phyloP scores from a whole-genome alignment of 2,888 invertebrate species.

The Drosophila kuntzei region DNA sequence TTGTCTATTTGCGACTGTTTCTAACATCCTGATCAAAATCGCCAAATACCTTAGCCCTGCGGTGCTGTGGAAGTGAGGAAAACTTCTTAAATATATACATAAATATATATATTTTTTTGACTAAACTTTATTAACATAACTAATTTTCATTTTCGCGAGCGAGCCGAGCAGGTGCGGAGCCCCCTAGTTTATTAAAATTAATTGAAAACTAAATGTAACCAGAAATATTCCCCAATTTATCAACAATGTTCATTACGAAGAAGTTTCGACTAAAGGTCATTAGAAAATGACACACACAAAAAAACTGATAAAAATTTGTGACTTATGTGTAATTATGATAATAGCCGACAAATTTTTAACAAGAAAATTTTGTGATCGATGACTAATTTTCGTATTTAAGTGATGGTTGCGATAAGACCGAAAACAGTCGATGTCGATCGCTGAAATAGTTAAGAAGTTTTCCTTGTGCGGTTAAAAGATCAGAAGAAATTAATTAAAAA shows the following conservation, averaged over 20 bases:
- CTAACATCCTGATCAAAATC: too few species aligned
- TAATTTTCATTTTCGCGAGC: too few species aligned
- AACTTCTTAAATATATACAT: too few species aligned
- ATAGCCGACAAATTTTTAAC: constrained; percentile 5
- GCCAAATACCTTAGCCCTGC: too few species aligned
- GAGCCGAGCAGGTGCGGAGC: too few species aligned
- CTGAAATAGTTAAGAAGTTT: constrained; percentile 15
- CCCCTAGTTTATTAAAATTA: too few species aligned
- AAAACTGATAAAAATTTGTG: constrained; percentile 86
- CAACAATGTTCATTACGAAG: constrained; percentile 6
- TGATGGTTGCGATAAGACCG: constrained; percentile 10
- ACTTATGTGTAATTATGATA: constrained; percentile 28
- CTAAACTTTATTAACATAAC: too few species aligned
- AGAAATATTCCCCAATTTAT: constrained; percentile 8
- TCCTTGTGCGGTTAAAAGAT: neutral
- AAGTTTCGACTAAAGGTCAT: constrained; percentile 20
- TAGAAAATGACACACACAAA: constrained; percentile 4
- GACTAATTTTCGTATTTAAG: constrained; percentile 22
- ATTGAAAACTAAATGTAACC: neutral
- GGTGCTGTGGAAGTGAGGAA: too few species aligned
- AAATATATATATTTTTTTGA: too few species aligned
- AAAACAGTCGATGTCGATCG: constrained; percentile 17
- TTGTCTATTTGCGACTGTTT: too few species aligned
- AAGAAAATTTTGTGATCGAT: constrained; percentile 18
- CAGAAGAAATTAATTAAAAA: neutral